Evolutionary conservation across 2,113 vertebrate genomes (phyloP), one percentile per base, ranked within the genome.

Genomic region (Notothenia coriiceps): DNA sequence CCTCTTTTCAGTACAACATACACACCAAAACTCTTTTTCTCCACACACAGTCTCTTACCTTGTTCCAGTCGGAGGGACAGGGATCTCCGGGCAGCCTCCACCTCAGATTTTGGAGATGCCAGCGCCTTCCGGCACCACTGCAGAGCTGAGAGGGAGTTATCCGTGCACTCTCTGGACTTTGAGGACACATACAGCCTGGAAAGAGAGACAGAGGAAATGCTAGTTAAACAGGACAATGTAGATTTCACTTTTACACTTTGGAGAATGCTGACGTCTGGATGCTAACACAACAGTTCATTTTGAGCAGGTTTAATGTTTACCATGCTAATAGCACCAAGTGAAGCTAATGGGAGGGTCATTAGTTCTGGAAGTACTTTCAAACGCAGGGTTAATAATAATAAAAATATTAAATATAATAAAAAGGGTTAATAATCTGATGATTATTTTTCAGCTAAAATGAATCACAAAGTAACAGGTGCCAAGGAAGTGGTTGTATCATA

Each of bases 121-220:
- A 99, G 93, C 79, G 95, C 91, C 40, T 91, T 96, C 47, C 98
- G 95, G 91, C 97, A 97, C 98, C 98, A 99, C 87, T 97, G 95
- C 77, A 98, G 90, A 56, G 97, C 94, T 14, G 84, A 95, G 74
- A 95, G 14, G 47, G 88, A 62, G 55, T 93, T 91, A 5, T 94
- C 93, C 51, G 86, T 73, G 51, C 88, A 47, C 35, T 75, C 87
- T 13, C 68, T 87, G 80, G 96, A 94, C 59, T 94, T 93, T 52
- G 96, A 93, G 9, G 95, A 94, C 67, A 92, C 69, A 0, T 98
- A 99, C 56, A 99, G 95, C 98, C 98, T 99, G 86, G 14, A 86
- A 4, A 22, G 10, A 61, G 18, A 66, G 8, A 2, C 49, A 63
- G 18, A 70, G 4, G 12, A 73, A 46, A 40, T 40, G 35, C 35